phyloP scores from a whole-genome alignment of 2,888 invertebrate genomes.

The Oeneis ivallda region DNA sequence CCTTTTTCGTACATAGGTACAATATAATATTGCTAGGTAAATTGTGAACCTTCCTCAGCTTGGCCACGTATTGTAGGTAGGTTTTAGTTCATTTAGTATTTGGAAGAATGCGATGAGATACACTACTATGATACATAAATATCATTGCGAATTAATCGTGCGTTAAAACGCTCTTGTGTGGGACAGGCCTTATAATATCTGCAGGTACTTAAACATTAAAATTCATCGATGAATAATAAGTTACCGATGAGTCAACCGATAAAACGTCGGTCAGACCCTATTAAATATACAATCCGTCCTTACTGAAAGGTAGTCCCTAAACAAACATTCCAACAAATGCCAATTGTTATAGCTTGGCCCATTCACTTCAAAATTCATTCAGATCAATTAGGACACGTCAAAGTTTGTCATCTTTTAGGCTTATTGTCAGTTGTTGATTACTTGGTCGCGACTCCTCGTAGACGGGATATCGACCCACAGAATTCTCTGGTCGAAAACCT shows the following conservation, averaged over 20 bases:
- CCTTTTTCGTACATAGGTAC: no score
- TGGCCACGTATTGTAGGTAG: no score
- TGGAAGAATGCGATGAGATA: no score
- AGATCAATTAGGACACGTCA: constrained; percentile 58
- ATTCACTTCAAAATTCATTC: constrained; percentile 49
- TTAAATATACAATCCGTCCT: constrained; percentile 14
- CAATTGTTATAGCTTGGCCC: constrained; percentile 31
- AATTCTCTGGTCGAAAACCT: no score
- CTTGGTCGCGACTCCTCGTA: no score
- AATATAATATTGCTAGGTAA: no score
- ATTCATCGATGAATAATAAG: constrained; percentile 20
- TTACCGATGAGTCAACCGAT: constrained; percentile 21
- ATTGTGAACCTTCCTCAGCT: no score
- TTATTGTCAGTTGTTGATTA: no score
- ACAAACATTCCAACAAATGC: constrained; percentile 27
- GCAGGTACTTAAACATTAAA: constrained; percentile 13
- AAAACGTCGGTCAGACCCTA: constrained; percentile 6
- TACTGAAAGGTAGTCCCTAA: constrained; percentile 26
- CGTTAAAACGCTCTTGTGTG: background rate
- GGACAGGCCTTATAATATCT: background rate
- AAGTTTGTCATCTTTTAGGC: constrained; percentile 45
- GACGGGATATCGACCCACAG: no score
- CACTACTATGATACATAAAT: no score
- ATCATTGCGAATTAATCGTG: no score
- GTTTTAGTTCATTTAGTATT: no score